Conservation (phyloP, 2,113 vertebrate genomes). For the Ailurus styani region DNA sequence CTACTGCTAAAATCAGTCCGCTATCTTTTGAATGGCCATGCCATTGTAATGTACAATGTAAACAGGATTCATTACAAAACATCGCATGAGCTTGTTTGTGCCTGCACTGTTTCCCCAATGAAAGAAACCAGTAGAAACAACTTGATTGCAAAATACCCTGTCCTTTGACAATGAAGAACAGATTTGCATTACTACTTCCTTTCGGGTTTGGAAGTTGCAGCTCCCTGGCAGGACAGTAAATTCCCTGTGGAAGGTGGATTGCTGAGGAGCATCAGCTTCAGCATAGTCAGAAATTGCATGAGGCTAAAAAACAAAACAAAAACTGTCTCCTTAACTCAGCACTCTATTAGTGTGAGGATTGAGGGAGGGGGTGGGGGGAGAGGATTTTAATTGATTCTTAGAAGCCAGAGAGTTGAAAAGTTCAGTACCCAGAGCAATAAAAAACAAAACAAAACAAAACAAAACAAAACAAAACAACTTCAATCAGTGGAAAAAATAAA, state of each 20-base stretch:
- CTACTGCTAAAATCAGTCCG: not conserved
- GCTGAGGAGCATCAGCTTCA: not conserved
- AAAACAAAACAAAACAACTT: not conserved
- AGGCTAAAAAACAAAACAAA: conserved; percentile 24
- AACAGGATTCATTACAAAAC: not conserved
- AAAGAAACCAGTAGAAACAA: not conserved
- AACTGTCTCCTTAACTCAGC: not conserved
- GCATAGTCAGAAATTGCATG: not conserved
- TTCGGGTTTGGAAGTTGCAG: not conserved
- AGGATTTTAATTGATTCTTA: conserved; percentile 20
- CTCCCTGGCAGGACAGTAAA: not conserved
- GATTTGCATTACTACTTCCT: not conserved
- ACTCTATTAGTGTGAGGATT: not conserved
- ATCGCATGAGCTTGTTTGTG: not conserved
- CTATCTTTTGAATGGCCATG: not conserved
- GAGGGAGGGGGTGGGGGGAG: not conserved
- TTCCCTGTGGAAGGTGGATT: not conserved
- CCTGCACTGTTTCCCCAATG: not conserved
- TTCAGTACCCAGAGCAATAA: conserved; percentile 44
- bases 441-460: not conserved
- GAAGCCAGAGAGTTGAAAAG: conserved; percentile 9
- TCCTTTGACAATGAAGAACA: not conserved
- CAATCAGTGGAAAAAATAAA: conserved; percentile 22
- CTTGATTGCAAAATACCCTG: not conserved
- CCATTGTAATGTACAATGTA: not conserved